A percentile compares a stretch with the other conserved stretches of the same genome.
These are phyloP conservation scores for Drosophila paracracens DNA, from an alignment of 2,888 invertebrate genomes.

Conservation along the genomic window DNA sequence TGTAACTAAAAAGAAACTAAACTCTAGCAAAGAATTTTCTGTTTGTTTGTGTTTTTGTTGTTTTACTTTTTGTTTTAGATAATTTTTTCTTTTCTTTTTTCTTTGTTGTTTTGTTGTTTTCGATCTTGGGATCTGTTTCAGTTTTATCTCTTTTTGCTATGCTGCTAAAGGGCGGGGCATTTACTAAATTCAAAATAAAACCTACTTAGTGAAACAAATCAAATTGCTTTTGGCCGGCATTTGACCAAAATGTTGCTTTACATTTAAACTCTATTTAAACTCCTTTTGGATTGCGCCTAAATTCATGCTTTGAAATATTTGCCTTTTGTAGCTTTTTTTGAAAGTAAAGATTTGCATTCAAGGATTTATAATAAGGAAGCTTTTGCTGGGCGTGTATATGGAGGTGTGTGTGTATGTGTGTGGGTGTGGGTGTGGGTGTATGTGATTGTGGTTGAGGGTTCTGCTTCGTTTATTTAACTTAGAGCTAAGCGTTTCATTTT, in stretches of 20 bases:
- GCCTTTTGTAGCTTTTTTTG: conserved; percentile 57
- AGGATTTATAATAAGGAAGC: conserved; percentile 35
- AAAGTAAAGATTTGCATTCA: conserved; percentile 59
- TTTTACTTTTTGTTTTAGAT: conserved; percentile 5
- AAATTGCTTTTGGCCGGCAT: conserved; percentile 26
- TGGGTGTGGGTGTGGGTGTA: conserved; percentile 27
- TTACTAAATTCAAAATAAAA: conserved; percentile 61
- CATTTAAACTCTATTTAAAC: conserved; percentile 30
- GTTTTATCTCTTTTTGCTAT: conserved; percentile 22
- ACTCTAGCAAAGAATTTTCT: conserved; percentile 67
- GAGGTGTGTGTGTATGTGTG: conserved; percentile 18
- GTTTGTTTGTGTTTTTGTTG: conserved; percentile 27
- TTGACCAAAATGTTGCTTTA: conserved; percentile 30
- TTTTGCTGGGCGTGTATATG: neutral
- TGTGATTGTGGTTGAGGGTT: conserved; percentile 45
- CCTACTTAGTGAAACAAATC: conserved; percentile 41
- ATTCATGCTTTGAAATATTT: conserved; percentile 68
- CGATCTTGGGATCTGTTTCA: conserved; percentile 33
- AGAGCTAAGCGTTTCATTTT: conserved; percentile 77
- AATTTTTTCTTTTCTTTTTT: conserved; percentile 8
- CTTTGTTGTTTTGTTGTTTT: conserved; percentile 16
- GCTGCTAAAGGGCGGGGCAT: conserved; percentile 47
- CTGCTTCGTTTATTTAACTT: conserved; percentile 72
- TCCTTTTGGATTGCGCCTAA: conserved; percentile 66
- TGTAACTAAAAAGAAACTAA: conserved; percentile 69